phyloP scores from a whole-genome alignment of 2,888 invertebrate species.

The Elgonia sp. region DNA sequence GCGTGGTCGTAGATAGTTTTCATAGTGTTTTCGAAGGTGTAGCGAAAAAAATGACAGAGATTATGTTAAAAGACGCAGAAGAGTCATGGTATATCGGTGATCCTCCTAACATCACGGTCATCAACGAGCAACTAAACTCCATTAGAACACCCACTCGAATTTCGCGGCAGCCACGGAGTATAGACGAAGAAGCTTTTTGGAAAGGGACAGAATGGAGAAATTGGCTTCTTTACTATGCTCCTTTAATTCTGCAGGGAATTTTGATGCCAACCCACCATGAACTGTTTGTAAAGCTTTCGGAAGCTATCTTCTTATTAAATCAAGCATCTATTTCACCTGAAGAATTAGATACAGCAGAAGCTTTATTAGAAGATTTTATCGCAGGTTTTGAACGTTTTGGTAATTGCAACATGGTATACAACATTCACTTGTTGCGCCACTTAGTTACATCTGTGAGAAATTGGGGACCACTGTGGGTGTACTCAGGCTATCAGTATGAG shows the following conservation, averaged over 20 bases:
- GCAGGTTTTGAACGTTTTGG: conserved; percentile 37
- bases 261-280: background rate
- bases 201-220: conserved; percentile 66
- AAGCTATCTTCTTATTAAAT: conserved; percentile 42
- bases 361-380: conserved; percentile 36
- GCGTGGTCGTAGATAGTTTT: conserved; percentile 34
- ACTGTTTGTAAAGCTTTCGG: conserved; percentile 18
- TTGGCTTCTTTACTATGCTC: conserved; percentile 49
- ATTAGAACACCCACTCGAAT: conserved; percentile 27
- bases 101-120: background rate
- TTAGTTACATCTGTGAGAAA: conserved; percentile 39
- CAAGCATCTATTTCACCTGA: conserved; percentile 29
- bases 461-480: conserved; percentile 55
- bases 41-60: conserved; percentile 8
- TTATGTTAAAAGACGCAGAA: background rate
- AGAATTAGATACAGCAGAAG: conserved; percentile 49
- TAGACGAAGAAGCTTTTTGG: conserved; percentile 15
- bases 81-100: conserved; percentile 28
- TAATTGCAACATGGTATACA: conserved; percentile 33
- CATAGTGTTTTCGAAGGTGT: conserved; percentile 46
- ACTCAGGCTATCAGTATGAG: conserved; percentile 21
- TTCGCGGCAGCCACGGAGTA: conserved; percentile 10
- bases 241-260: conserved; percentile 9
- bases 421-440: conserved; percentile 43
- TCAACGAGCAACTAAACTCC: background rate